Evolutionary conservation across 2,888 invertebrate genomes (phyloP).

Genomic region (Ypsolopha sequella): DNA sequence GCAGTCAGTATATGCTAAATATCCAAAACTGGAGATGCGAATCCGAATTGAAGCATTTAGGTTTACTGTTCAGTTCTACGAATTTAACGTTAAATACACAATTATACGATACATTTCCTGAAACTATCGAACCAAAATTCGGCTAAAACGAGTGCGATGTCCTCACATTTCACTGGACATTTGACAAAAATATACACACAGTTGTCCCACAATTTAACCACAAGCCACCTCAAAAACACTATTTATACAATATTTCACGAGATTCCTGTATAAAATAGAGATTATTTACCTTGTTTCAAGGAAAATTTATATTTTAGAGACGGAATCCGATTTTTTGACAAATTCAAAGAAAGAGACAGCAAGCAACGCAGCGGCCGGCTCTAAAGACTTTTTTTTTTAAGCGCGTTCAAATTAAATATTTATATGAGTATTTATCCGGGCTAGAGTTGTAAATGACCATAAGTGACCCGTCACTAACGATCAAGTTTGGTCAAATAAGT

Average conservation of each 20-base stretch:
- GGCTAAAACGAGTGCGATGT: background rate
- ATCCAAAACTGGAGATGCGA: no score
- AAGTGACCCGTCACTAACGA: no score
- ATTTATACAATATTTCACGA: slow-evolving; percentile 7
- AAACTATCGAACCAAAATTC: background rate
- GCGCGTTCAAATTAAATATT: background rate
- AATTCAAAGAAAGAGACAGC: slow-evolving; percentile 6
- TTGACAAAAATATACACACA: background rate
- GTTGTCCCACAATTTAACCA: background rate
- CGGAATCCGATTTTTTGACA: slow-evolving; percentile 7
- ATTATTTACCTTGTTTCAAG: slow-evolving; percentile 11
- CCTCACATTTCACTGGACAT: background rate
- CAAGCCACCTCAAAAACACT: slow-evolving; percentile 1
- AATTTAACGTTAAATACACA: no score
- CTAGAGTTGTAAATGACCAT: no score
- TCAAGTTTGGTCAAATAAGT: no score
- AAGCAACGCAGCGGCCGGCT: background rate
- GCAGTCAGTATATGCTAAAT: no score
- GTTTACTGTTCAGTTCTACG: no score
- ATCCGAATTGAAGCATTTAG: no score
- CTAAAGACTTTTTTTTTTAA: background rate
- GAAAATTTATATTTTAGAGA: slow-evolving; percentile 7
- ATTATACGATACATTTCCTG: no score
- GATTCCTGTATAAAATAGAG: background rate
- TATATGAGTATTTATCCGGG: no score